These are phyloP conservation scores for Drosophila pachea DNA, from an alignment of 1,140 invertebrate species.

Conservation along the genomic window DNA sequence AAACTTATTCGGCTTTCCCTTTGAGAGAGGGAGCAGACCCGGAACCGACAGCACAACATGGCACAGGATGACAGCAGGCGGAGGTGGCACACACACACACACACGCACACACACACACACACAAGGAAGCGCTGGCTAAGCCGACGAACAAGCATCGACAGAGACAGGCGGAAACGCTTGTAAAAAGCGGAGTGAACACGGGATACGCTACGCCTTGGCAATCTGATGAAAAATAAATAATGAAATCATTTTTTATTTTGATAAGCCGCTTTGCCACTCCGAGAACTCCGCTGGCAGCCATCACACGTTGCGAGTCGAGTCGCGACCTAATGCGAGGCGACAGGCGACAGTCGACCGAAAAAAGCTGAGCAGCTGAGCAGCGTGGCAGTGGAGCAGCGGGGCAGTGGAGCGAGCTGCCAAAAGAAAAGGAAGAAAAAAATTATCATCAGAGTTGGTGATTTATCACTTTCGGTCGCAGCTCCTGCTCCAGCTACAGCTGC, in stretches of 20 bases:
- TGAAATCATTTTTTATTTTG: constrained; percentile 78
- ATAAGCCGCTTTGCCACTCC: constrained; percentile 69
- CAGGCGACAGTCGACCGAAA: constrained; percentile 14
- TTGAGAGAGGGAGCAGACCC: background rate
- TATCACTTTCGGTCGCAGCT: constrained; percentile 55
- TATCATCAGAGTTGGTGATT: constrained; percentile 73
- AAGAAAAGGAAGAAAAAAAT: constrained; percentile 45
- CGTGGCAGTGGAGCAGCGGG: background rate
- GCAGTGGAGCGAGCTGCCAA: background rate
- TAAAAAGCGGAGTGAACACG: constrained; percentile 56
- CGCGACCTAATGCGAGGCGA: constrained; percentile 32
- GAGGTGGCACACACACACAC: background rate
- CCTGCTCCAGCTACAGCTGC: background rate
- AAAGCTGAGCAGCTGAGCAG: background rate
- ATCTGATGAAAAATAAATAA: constrained; percentile 76
- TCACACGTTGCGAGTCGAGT: background rate
- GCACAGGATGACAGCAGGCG: constrained; percentile 4
- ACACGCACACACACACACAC: too few species aligned
- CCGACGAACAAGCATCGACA: constrained; percentile 48
- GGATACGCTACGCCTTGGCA: constrained; percentile 44
- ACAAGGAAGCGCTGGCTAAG: background rate
- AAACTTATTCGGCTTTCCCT: constrained; percentile 59
- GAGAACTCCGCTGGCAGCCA: constrained; percentile 4
- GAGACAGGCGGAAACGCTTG: constrained; percentile 60
- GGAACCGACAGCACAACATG: constrained; percentile 2